These are phyloP conservation scores for Sternarchorhynchus goeldii DNA, from an alignment of 2,797 vertebrate species.

Conservation along the genomic window DNA sequence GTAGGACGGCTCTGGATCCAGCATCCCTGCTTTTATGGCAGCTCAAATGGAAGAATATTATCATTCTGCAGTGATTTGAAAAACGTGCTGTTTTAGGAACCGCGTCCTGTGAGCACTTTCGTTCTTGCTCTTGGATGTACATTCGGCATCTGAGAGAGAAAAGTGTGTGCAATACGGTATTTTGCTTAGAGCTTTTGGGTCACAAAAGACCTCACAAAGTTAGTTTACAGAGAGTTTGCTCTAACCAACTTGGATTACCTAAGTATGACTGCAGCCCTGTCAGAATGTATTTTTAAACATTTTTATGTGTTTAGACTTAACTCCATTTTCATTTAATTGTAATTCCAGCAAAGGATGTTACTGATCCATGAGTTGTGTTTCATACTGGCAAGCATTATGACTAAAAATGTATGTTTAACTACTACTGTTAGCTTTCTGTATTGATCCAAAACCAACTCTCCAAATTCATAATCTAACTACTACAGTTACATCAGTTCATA, in stretches of 20 bases:
- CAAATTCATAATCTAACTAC: neutral
- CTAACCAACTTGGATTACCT: neutral
- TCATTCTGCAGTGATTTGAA: slow-evolving; percentile 19
- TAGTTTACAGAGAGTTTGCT: neutral
- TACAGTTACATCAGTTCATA: neutral
- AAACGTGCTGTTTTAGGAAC: slow-evolving; percentile 23
- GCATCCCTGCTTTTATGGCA: slow-evolving; percentile 11
- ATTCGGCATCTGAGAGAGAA: slow-evolving; percentile 14
- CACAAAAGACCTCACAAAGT: slow-evolving; percentile 26
- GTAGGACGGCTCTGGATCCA: slow-evolving; percentile 4
- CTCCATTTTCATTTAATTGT: no score
- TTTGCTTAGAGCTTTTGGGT: slow-evolving; percentile 10
- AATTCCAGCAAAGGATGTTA: neutral
- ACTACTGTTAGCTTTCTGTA: neutral
- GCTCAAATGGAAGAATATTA: slow-evolving; percentile 5
- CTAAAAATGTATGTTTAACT: neutral
- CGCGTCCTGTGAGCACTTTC: slow-evolving; percentile 15
- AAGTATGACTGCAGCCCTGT: neutral
- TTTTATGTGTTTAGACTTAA: no score
- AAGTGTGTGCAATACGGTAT: neutral
- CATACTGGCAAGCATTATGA: neutral
- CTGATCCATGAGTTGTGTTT: neutral
- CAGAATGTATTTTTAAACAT: slow-evolving; percentile 9
- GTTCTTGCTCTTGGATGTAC: slow-evolving; percentile 19
- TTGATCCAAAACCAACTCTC: neutral